Evolutionary conservation across 2,113 vertebrate species (phyloP), one percentile per base, ranked within the genome.

Genomic region (Silurus asotus): DNA sequence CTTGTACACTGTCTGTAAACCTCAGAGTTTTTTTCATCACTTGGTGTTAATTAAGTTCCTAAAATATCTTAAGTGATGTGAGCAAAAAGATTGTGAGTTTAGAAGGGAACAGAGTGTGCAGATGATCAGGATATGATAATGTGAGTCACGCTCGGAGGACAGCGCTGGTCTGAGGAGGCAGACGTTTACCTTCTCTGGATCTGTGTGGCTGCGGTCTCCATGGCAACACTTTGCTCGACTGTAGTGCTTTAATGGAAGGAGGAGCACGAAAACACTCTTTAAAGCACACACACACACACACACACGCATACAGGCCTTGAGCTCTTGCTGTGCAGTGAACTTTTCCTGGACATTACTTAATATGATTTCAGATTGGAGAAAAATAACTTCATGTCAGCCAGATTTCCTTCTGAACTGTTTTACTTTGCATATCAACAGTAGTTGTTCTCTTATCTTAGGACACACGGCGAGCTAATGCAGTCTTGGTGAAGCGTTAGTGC

Each of bases 171-270:
- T 48, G 70, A 91, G 88, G 89, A 92, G 90, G 92, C 91, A 92
- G 91, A 93, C 92, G 91, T 92, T 89, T 92, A 83, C 91, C 86
- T 92, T 92, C 90, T 94, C 91, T 91, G 93, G 89, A 88, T 88
- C 89, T 92, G 91, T 85, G 90, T 91, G 92, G 90, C 87, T 81
- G 14, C 79, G 48, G 93, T 95, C 90, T 85, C 94, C 91, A 94
- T 95, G 92, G 94, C 91, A 95, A 95, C 94, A 83, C 88, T 85
- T 58, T 67, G 90, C 89, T 93, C 87, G 81, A 90, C 89, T 92
- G 84, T 90, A 88, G 83, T 87, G 88, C 81, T 86, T 88, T 90
- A 89, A 88, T 91, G 89, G 76, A 69, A 89, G 91, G 90, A 86
- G 89, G 89, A 87, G 92, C 56, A 90, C 91, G 88, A 82, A 67